Percentiles rank a stretch among this genome's conserved stretches.
Conservation (phyloP, 2,113 vertebrate species). For the Prolemur simus region DNA sequence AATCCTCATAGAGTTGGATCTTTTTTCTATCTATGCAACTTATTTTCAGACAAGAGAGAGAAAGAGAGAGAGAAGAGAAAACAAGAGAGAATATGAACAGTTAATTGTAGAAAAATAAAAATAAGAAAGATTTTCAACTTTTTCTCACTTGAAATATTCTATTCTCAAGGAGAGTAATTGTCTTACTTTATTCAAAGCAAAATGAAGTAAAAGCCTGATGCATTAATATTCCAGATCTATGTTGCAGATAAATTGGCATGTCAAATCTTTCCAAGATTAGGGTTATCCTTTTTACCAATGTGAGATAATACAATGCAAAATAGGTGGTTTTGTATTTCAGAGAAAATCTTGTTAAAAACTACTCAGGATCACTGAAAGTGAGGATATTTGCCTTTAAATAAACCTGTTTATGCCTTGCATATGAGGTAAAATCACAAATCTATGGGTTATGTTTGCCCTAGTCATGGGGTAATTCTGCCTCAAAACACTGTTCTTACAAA, state of each 20-base stretch:
- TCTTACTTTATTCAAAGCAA: conserved; percentile 53
- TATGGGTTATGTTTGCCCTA: background rate
- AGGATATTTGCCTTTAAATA: conserved; percentile 44
- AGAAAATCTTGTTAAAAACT: conserved; percentile 34
- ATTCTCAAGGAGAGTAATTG: background rate
- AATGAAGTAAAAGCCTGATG: conserved; percentile 18
- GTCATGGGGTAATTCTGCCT: background rate
- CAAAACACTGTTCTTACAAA: background rate
- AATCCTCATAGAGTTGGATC: background rate
- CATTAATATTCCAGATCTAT: conserved; percentile 45
- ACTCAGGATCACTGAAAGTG: background rate
- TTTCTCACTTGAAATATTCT: conserved; percentile 47
- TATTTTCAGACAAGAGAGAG: background rate
- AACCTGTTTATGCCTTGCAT: conserved; percentile 13
- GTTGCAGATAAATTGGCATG: conserved; percentile 34
- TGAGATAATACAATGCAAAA: conserved; percentile 40
- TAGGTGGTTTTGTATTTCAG: conserved; percentile 40
- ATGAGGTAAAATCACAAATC: background rate
- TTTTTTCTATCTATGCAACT: background rate
- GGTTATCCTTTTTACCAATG: background rate
- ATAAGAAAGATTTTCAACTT: background rate
- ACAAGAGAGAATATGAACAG: background rate
- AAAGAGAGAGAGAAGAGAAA: background rate
- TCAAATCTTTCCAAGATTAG: conserved; percentile 40
- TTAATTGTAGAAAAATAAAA: background rate